phyloP scores from a whole-genome alignment of 2,888 invertebrate genomes.

The Molorchus minor region DNA sequence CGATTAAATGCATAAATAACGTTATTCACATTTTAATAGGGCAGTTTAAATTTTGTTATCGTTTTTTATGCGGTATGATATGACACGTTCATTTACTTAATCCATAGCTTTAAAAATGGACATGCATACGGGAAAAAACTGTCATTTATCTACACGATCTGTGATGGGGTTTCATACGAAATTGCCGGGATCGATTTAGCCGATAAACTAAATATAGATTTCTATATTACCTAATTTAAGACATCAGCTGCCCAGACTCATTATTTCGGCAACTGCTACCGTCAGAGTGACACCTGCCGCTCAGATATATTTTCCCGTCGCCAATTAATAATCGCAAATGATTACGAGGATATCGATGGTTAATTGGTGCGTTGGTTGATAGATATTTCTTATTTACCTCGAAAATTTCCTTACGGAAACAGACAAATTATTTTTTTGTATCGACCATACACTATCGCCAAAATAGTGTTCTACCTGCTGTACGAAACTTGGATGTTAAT shows the following conservation, averaged over 20 bases:
- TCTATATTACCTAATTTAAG: conserved; percentile 43
- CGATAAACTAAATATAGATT: conserved; percentile 46
- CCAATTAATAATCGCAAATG: conserved; percentile 44
- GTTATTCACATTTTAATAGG: no score
- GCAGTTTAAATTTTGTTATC: no score
- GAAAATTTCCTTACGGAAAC: no score
- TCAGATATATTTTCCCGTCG: conserved; percentile 37
- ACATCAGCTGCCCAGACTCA: conserved; percentile 47
- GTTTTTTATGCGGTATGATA: no score
- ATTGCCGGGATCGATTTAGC: conserved; percentile 33
- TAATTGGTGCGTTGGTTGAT: conserved; percentile 14
- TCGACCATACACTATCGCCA: no score
- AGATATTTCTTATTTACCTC: no score
- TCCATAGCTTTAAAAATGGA: no score
- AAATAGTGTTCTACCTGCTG: no score
- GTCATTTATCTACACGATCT: conserved; percentile 3
- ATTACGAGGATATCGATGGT: conserved; percentile 10
- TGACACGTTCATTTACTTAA: no score
- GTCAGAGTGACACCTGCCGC: conserved; percentile 45
- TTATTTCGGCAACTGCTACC: conserved; percentile 41
- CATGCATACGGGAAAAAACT: neutral
- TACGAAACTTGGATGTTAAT: no score
- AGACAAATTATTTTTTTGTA: no score
- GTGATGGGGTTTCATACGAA: conserved; percentile 16
- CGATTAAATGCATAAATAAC: no score